phyloP scores from a whole-genome alignment of 2,888 invertebrate species.

The Penaeus monodon region DNA sequence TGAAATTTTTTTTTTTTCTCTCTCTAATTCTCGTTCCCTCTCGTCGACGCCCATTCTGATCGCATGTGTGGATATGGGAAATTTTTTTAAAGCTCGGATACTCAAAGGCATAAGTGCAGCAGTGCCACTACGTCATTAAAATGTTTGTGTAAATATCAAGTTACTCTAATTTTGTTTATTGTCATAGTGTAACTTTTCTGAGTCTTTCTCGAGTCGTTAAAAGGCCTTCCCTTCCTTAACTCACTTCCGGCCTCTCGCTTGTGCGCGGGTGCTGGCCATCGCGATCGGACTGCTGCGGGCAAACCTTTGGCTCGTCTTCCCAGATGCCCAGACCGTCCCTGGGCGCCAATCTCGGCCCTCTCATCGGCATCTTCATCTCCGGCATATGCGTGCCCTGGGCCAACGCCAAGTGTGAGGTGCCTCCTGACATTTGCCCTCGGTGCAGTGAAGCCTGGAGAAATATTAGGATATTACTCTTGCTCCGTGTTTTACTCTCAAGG shows the following conservation, averaged over 20 bases:
- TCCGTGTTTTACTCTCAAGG: not conserved
- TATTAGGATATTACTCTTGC: not conserved
- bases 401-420: constrained; percentile 22
- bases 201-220: not conserved
- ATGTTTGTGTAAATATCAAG: not conserved
- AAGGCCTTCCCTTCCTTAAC: not conserved
- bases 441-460: too few relatives aligned
- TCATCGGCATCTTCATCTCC: constrained; percentile 29
- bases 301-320: constrained; percentile 27
- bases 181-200: not conserved
- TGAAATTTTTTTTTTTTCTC: too few relatives aligned
- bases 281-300: constrained; percentile 19
- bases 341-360: constrained; percentile 16
- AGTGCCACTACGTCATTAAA: not conserved
- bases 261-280: constrained; percentile 20
- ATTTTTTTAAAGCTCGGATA: not conserved
- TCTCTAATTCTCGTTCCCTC: not conserved
- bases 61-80: not conserved
- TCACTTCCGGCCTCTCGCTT: not conserved
- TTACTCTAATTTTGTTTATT: not conserved
- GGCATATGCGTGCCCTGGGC: constrained; percentile 41
- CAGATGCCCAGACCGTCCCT: constrained; percentile 21
- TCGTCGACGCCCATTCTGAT: not conserved
- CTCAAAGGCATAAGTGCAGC: not conserved
- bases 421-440: too few relatives aligned